phyloP scores from a whole-genome alignment of 2,797 vertebrate genomes.

The Pseudochirops corinnae region DNA sequence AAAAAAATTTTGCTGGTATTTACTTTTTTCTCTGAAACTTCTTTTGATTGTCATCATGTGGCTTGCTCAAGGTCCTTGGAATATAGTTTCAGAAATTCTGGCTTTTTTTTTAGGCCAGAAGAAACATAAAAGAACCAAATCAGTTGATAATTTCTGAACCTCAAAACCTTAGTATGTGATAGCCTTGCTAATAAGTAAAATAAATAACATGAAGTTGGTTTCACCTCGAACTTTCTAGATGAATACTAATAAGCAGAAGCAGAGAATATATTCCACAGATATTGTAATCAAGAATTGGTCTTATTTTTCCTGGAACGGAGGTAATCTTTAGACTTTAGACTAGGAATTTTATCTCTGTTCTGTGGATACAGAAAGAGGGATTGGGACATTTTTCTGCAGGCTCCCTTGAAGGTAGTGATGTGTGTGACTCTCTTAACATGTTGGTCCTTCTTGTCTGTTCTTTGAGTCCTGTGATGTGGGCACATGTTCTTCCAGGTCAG shows the following conservation, averaged over 20 bases:
- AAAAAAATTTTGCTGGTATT: neutral
- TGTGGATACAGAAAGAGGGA: neutral
- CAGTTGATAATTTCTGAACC: neutral
- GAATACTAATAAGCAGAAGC: neutral
- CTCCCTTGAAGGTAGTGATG: neutral
- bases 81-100: neutral
- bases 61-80: neutral
- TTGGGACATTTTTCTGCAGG: neutral
- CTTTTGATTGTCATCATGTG: neutral
- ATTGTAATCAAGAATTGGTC: neutral
- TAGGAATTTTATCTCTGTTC: neutral
- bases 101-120: neutral
- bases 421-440: neutral
- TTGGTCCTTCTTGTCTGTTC: neutral
- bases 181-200: neutral
- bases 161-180: neutral
- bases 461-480: neutral
- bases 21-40: neutral
- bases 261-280: neutral
- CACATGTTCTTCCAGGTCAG: neutral
- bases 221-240: neutral
- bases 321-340: neutral
- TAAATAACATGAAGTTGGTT: neutral
- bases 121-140: neutral
- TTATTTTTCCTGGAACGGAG: neutral